Percentiles rank a stretch among this genome's conserved stretches.
Evolutionary conservation across 2,113 vertebrate genomes (phyloP).

Genomic region (Silurus asotus): DNA sequence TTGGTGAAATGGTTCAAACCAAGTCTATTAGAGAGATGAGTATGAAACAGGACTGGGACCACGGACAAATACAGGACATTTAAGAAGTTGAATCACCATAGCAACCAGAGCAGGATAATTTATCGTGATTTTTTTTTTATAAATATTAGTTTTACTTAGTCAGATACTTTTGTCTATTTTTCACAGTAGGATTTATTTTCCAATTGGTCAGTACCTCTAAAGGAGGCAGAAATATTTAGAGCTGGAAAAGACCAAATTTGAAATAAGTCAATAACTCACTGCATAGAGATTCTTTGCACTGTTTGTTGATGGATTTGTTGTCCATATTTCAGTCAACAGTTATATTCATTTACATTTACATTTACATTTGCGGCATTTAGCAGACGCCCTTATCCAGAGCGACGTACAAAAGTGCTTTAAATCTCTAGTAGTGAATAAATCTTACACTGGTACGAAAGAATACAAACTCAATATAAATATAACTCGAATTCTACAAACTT

Average conservation of each 20-base stretch:
- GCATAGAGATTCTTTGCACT: background rate
- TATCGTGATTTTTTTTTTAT: too few relatives aligned
- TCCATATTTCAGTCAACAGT: background rate
- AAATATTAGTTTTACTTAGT: background rate
- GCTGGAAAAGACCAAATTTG: background rate
- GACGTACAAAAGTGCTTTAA: too few relatives aligned
- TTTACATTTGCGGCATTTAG: too few relatives aligned
- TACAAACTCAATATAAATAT: too few relatives aligned
- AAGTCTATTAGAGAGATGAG: background rate
- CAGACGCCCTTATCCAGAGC: too few relatives aligned
- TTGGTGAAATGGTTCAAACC: background rate
- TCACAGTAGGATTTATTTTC: background rate
- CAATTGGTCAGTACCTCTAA: background rate
- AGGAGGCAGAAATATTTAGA: background rate
- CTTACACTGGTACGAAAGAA: too few relatives aligned
- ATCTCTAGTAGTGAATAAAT: too few relatives aligned
- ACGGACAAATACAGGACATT: background rate
- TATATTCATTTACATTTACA: too few relatives aligned
- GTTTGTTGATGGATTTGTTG: background rate
- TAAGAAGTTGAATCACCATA: background rate
- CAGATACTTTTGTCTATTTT: background rate
- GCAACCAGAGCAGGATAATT: background rate
- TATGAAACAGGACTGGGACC: background rate
- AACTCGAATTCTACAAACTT: too few relatives aligned
- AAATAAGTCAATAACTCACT: background rate